Percentiles rank a stretch among this genome's conserved stretches.
These are phyloP conservation scores for Calliopum simillimum DNA, from an alignment of 2,888 invertebrate genomes.

Conservation along the genomic window DNA sequence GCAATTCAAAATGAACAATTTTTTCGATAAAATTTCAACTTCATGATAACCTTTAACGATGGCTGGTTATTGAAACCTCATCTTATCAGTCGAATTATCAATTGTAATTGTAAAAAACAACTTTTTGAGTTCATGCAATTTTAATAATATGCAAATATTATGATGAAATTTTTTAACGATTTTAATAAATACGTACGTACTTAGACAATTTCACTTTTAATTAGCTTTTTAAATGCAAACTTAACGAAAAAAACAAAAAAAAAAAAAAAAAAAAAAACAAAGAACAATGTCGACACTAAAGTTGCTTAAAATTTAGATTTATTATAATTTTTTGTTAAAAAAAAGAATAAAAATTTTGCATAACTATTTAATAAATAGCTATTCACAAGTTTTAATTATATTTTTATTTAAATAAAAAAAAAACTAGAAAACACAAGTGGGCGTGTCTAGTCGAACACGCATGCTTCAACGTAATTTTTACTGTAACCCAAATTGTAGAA, in stretches of 20 bases:
- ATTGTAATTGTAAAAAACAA: slow-evolving; percentile 19
- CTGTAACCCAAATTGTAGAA: slow-evolving; percentile 30
- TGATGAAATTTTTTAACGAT: too few relatives aligned
- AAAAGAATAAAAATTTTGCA: slow-evolving; percentile 26
- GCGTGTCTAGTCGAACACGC: slow-evolving; percentile 28
- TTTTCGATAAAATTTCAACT: slow-evolving; percentile 7
- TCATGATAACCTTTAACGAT: slow-evolving; percentile 8
- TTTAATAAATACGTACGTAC: too few relatives aligned
- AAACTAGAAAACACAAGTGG: slow-evolving; percentile 20
- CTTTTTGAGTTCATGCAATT: neutral
- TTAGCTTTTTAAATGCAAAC: neutral
- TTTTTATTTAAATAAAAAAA: slow-evolving; percentile 19
- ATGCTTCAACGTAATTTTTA: slow-evolving; percentile 13
- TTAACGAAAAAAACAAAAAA: neutral
- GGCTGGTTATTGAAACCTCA: neutral
- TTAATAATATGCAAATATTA: too few relatives aligned
- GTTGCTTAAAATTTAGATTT: slow-evolving; percentile 32
- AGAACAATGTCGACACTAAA: neutral
- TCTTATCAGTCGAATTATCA: neutral
- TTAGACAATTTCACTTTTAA: too few relatives aligned
- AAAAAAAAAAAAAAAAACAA: neutral
- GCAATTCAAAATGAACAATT: neutral
- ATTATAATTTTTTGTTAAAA: slow-evolving; percentile 27
- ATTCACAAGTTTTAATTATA: neutral
- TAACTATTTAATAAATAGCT: slow-evolving; percentile 28